phyloP scores from a whole-genome alignment of 2,113 vertebrate genomes.

The Monopterus albus region DNA sequence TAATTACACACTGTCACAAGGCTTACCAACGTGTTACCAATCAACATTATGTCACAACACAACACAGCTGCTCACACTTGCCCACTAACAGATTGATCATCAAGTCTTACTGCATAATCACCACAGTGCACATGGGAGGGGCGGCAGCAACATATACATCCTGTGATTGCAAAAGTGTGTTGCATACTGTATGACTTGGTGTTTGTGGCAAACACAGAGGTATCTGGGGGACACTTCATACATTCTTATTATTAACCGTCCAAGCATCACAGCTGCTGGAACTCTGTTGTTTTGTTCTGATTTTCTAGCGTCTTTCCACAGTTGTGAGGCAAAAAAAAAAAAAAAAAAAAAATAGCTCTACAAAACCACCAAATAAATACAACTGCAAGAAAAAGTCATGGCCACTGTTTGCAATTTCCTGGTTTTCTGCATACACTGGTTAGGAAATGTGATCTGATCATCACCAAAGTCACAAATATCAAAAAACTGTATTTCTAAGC shows the following conservation, averaged over 20 bases:
- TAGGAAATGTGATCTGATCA: too few species aligned
- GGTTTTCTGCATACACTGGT: too few species aligned
- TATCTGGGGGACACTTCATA: background rate
- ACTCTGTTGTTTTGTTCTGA: too few species aligned
- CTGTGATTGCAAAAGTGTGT: background rate
- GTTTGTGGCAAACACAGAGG: background rate
- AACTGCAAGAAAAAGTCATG: too few species aligned
- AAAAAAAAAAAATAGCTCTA: too few species aligned
- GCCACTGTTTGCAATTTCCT: too few species aligned
- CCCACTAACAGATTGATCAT: constrained; percentile 17
- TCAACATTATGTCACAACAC: constrained; percentile 30
- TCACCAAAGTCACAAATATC: too few species aligned
- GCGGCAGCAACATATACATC: background rate
- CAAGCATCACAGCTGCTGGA: background rate
- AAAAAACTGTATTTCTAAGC: too few species aligned
- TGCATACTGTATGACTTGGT: too few species aligned
- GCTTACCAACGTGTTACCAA: constrained; percentile 28
- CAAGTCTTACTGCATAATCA: constrained; percentile 3
- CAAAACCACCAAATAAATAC: too few species aligned
- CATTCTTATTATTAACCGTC: background rate
- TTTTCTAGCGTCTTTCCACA: too few species aligned
- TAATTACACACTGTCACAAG: constrained; percentile 21
- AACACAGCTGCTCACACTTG: constrained; percentile 56
- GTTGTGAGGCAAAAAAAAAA: too few species aligned
- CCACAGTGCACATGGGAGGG: constrained; percentile 2